phyloP scores from a whole-genome alignment of 2,113 vertebrate genomes.

The Sarotherodon lohbergeri region DNA sequence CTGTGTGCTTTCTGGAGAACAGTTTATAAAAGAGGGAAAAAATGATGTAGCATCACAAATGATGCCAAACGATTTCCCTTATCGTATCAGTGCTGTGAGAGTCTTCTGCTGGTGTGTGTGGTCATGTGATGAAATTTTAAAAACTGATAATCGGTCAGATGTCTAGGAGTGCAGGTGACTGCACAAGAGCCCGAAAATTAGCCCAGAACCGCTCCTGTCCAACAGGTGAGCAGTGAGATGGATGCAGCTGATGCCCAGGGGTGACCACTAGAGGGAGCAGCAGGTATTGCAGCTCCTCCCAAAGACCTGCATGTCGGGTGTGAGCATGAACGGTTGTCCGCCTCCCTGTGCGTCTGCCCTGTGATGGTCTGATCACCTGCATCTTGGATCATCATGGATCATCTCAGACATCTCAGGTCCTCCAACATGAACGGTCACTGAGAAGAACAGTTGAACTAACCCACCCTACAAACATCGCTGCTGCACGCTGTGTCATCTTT shows the following conservation, averaged over 20 bases:
- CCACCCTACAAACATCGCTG: fast-evolving
- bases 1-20: fast-evolving
- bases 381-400: background rate
- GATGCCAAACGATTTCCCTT: background rate
- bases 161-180: background rate
- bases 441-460: background rate
- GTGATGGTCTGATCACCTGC: background rate
- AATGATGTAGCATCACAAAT: background rate
- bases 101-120: background rate
- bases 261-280: fast-evolving
- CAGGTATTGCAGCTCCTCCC: background rate
- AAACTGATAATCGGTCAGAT: background rate
- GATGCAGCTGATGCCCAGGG: background rate
- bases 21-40: background rate
- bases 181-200: background rate
- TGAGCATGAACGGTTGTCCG: background rate
- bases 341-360: background rate
- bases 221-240: background rate
- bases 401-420: background rate
- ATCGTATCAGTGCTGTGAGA: background rate
- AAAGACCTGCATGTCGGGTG: fast-evolving
- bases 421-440: background rate
- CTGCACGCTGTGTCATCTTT: background rate
- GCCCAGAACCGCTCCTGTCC: background rate
- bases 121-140: too few species aligned